Percentiles rank a stretch among this genome's conserved stretches.
These are phyloP conservation scores for Danio aesculapii DNA, from an alignment of 2,797 vertebrate species.

Conservation along the genomic window DNA sequence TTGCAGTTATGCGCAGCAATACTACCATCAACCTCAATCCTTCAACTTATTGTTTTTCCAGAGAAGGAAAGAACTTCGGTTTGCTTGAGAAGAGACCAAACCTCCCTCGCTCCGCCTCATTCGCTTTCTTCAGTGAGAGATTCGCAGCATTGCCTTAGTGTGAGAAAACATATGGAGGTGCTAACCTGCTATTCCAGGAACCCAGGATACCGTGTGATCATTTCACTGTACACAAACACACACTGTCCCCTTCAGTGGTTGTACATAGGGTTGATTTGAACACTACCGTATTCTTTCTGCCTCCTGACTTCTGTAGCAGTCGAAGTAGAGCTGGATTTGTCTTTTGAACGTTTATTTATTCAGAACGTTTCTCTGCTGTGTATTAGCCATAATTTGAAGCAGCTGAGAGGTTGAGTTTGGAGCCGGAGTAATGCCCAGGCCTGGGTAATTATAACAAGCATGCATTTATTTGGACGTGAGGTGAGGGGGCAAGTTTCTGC, in stretches of 20 bases:
- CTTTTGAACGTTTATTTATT: slow-evolving; percentile 55
- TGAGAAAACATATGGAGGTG: slow-evolving; percentile 46
- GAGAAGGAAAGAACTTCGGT: slow-evolving; percentile 30
- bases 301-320: slow-evolving; percentile 20
- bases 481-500: slow-evolving; percentile 35
- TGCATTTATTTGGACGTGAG: slow-evolving; percentile 48
- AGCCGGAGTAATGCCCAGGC: slow-evolving; percentile 29
- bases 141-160: slow-evolving; percentile 28
- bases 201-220: slow-evolving; percentile 15
- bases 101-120: background rate
- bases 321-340: slow-evolving; percentile 40
- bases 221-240: slow-evolving; percentile 26
- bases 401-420: slow-evolving; percentile 54
- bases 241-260: slow-evolving; percentile 18
- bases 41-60: slow-evolving; percentile 1
- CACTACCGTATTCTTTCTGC: background rate
- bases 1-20: background rate
- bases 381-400: slow-evolving; percentile 64
- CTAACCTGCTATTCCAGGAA: slow-evolving; percentile 36
- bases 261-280: slow-evolving; percentile 12
- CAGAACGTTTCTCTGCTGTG: slow-evolving; percentile 50
- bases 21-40: background rate
- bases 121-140: slow-evolving; percentile 14
- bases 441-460: slow-evolving; percentile 49
- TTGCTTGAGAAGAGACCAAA: slow-evolving; percentile 34